Evolutionary conservation across 2,797 vertebrate genomes (phyloP).

Genomic region (Numenius phaeopus): DNA sequence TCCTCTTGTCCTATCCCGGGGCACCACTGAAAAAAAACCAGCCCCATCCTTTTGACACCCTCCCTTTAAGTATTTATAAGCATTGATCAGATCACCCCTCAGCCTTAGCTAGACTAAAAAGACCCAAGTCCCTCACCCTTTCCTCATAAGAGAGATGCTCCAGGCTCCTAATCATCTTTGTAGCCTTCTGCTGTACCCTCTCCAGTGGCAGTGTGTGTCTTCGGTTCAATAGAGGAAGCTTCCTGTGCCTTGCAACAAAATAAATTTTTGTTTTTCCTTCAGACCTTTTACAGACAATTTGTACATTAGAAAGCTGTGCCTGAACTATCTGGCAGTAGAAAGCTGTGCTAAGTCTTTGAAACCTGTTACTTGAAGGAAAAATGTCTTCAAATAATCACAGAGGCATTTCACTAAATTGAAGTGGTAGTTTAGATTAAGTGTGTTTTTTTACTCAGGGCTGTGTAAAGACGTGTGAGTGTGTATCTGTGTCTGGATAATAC

Average conservation of each 20-base stretch:
- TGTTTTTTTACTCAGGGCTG: neutral
- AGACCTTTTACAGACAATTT: neutral
- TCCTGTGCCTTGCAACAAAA: neutral
- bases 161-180: too few species aligned
- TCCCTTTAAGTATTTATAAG: too few species aligned
- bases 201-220: neutral
- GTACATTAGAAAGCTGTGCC: neutral
- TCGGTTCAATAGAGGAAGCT: neutral
- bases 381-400: neutral
- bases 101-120: too few species aligned
- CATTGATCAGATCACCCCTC: too few species aligned
- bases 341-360: neutral
- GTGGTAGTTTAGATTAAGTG: neutral
- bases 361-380: neutral
- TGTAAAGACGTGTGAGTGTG: rapidly evolving
- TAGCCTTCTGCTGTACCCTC: too few species aligned
- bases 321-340: neutral
- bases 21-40: too few species aligned
- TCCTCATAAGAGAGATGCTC: too few species aligned
- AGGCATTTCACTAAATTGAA: neutral
- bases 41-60: too few species aligned
- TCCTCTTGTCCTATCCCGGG: too few species aligned
- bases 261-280: neutral
- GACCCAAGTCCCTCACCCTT: too few species aligned
- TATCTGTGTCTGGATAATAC: neutral